Percentiles rank a stretch among this genome's conserved stretches.
Conservation (phyloP, 2,888 invertebrate species). For the Caenorhabditis imperialis region DNA sequence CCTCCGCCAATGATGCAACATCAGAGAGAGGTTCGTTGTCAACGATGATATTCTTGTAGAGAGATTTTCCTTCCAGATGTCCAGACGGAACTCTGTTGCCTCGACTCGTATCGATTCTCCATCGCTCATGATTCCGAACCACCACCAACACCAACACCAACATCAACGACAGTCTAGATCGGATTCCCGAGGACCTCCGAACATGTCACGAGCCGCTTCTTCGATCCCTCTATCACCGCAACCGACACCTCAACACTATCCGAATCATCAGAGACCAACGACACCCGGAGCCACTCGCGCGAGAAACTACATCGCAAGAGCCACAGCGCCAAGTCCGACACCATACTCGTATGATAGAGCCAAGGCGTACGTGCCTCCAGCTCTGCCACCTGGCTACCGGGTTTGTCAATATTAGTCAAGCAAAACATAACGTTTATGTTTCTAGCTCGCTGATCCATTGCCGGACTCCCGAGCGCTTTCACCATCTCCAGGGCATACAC, state of each 20-base stretch:
- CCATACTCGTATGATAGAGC: constrained; percentile 75
- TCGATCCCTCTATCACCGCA: constrained; percentile 56
- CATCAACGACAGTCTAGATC: constrained; percentile 50
- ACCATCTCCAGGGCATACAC: constrained; percentile 69
- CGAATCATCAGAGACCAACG: constrained; percentile 49
- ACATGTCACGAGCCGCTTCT: constrained; percentile 55
- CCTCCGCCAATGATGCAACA: constrained; percentile 35
- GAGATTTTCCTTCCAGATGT: constrained; percentile 51
- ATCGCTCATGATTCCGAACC: constrained; percentile 32
- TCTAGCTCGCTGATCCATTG: constrained; percentile 60
- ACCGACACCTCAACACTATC: constrained; percentile 44
- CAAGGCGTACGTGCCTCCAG: constrained; percentile 73
- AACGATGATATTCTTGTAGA: no score
- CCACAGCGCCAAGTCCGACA: constrained; percentile 71
- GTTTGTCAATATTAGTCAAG: constrained; percentile 49
- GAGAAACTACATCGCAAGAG: constrained; percentile 59
- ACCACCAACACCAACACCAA: constrained; percentile 40
- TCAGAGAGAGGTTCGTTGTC: constrained; percentile 46
- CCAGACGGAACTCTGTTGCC: constrained; percentile 64
- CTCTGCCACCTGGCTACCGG: constrained; percentile 74
- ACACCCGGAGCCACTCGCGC: constrained; percentile 62
- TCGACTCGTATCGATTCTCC: constrained; percentile 60
- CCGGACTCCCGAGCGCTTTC: constrained; percentile 64
- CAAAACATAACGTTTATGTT: constrained; percentile 3
- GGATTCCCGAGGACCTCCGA: constrained; percentile 44